Percentiles rank a stretch among this genome's conserved stretches.
These are phyloP conservation scores for Platynereis dumerilii DNA, from an alignment of 2,888 invertebrate species.

Conservation along the genomic window DNA sequence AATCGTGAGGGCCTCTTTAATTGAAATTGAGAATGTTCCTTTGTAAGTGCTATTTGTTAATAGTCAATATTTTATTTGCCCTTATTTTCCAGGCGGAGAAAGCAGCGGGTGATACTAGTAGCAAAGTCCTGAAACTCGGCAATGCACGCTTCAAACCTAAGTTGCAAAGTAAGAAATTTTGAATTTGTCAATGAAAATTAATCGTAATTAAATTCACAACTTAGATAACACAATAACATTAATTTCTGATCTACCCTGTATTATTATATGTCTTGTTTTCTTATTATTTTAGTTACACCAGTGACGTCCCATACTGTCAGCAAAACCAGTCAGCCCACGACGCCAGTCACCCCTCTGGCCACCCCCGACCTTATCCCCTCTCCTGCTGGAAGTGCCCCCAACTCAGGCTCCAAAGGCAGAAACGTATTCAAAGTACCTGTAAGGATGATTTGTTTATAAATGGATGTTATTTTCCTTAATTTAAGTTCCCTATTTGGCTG, in stretches of 20 bases:
- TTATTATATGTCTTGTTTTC: too few relatives aligned
- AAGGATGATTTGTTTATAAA: not conserved
- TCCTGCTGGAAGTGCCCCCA: too few relatives aligned
- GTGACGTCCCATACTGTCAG: not conserved
- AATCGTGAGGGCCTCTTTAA: too few relatives aligned
- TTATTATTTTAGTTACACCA: too few relatives aligned
- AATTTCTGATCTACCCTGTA: too few relatives aligned
- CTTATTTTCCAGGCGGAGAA: not conserved
- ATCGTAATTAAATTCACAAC: too few relatives aligned
- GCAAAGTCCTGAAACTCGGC: slow-evolving; percentile 13
- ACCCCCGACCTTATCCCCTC: too few relatives aligned
- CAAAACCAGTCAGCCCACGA: not conserved
- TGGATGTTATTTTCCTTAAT: not conserved
- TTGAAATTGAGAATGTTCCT: not conserved
- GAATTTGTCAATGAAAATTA: not conserved
- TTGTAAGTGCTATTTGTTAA: not conserved
- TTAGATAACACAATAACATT: too few relatives aligned
- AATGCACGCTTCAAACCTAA: slow-evolving; percentile 26
- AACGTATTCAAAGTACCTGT: slow-evolving; percentile 15
- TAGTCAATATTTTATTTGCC: not conserved
- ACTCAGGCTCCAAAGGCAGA: too few relatives aligned
- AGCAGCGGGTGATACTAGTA: slow-evolving; percentile 13
- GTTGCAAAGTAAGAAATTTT: slow-evolving; percentile 7
- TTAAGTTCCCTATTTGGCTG: not conserved
- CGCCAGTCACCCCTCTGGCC: too few relatives aligned